These are phyloP conservation scores for Drosophila atroscutellata DNA, from an alignment of 2,888 invertebrate species.

Conservation along the genomic window DNA sequence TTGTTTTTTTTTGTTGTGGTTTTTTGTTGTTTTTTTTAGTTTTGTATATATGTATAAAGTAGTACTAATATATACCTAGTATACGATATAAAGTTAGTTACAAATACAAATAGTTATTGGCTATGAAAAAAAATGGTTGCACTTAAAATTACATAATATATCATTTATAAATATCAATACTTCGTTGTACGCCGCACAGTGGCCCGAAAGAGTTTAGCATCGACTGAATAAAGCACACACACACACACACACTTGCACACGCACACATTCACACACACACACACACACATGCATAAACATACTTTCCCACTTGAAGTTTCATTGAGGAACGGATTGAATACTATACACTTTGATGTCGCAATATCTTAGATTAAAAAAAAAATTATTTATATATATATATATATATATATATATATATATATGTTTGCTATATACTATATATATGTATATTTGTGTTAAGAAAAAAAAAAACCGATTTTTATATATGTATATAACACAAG, in stretches of 20 bases:
- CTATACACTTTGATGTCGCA: constrained; percentile 71
- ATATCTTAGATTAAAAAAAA: constrained; percentile 40
- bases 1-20: background rate
- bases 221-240: background rate
- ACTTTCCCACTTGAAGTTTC: constrained; percentile 25
- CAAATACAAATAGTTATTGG: constrained; percentile 66
- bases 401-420: constrained; percentile 26
- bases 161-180: constrained; percentile 61
- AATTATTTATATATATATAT: constrained; percentile 11
- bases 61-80: constrained; percentile 24
- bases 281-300: constrained; percentile 10
- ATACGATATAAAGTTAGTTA: constrained; percentile 50
- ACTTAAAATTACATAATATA: constrained; percentile 71
- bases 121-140: constrained; percentile 66
- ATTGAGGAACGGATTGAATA: constrained; percentile 78
- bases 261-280: constrained; percentile 6
- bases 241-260: background rate
- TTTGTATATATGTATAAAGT: constrained; percentile 23
- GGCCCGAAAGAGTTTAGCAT: constrained; percentile 11
- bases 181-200: constrained; percentile 66
- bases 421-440: constrained; percentile 37
- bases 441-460: background rate
- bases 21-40: background rate
- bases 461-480: background rate
- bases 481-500: constrained; percentile 77